Evolutionary conservation across 2,113 vertebrate genomes (phyloP).

Genomic region (Formicarius rufipectus): DNA sequence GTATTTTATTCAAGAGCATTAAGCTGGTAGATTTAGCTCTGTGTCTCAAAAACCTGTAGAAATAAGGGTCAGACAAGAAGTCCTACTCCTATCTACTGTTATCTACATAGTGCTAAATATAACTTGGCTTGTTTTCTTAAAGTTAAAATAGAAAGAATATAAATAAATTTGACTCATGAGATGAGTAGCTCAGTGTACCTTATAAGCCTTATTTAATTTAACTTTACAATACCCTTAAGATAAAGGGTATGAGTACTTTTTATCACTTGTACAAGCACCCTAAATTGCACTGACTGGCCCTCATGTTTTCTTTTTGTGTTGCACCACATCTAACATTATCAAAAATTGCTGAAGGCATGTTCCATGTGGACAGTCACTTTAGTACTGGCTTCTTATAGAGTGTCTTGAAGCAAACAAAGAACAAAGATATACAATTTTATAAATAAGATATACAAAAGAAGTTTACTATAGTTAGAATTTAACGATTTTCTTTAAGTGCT

Average conservation of each 20-base stretch:
- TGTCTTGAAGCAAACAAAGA: neutral
- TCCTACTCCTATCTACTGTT: neutral
- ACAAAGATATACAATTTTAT: neutral
- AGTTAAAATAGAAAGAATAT: neutral
- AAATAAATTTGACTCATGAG: neutral
- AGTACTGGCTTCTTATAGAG: neutral
- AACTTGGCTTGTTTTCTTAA: neutral
- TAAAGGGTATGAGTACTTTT: neutral
- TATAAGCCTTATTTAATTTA: neutral
- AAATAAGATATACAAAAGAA: neutral
- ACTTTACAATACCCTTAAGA: neutral
- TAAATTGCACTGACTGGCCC: neutral
- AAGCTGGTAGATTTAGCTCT: neutral
- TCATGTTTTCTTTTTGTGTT: neutral
- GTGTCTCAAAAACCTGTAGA: neutral
- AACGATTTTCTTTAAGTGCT: neutral
- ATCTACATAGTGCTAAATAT: neutral
- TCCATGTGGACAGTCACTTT: neutral
- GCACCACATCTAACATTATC: neutral
- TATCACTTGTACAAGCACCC: neutral
- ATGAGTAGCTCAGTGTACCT: neutral
- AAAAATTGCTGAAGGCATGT: neutral
- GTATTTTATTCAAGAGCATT: neutral
- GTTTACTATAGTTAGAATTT: neutral
- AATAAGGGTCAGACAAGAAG: neutral